Evolutionary conservation across 2,113 vertebrate species (phyloP), one percentile per base, ranked within the genome.

Genomic region (Donacobius atricapilla): DNA sequence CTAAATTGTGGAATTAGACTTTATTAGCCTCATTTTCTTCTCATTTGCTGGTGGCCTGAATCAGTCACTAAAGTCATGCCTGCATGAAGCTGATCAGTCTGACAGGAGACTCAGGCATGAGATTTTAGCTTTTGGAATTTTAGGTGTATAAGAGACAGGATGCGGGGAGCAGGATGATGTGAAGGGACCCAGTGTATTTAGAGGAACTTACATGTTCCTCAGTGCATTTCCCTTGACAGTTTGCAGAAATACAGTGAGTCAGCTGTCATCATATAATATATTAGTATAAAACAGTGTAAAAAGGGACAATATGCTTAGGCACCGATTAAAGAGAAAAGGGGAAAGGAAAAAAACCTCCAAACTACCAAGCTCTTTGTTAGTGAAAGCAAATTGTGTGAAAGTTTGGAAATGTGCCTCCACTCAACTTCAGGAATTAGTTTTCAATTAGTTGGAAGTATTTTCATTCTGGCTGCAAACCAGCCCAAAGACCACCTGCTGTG

Each of bases 401-500:
- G 86, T 96, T 97, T 96, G 87, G 86, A 90, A 95, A 88, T 75
- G 33, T 93, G 90, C 82, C 89, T 97, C 85, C 28, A 3, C 91
- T 96, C 96, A 96, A 97, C 97, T 97, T 96, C 63, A 95, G 91
- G 96, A 97, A 97, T 97, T 97, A 97, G 97, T 97, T 98, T 97
- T 92, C 89, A 97, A 97, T 96, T 90, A 89, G 95, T 90, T 95
- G 76, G 86, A 95, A 69, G 83, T 94, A 84, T 95, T 98, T 97
- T 96, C 93, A 96, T 97, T 97, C 96, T 23, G 84, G 33, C 87
- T 94, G 91, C 91, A 89, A 95, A 87, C 86, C 96, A 97, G 92
- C 97, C 96, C 94, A 95, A 97, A 94, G 97, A 93, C 97, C 97
- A 97, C 98, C 98, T 98, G 98, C 98, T 97, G 97, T 96, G 98